Conservation (phyloP, 2,888 invertebrate genomes). For the Geophilus truncorum region DNA sequence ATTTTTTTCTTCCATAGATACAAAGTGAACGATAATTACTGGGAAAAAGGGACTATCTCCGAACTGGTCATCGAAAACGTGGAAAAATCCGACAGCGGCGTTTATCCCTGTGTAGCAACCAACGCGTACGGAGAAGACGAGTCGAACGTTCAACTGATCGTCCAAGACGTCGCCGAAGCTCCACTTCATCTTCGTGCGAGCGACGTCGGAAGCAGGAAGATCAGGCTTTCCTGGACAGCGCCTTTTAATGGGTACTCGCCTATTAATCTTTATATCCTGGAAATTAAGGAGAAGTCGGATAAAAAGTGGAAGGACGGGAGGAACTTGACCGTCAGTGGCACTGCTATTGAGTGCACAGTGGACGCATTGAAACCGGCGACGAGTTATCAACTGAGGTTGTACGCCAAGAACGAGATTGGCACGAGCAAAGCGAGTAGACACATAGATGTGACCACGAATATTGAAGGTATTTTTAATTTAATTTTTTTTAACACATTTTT, state of each 20-base stretch:
- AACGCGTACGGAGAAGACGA: slow-evolving; percentile 58
- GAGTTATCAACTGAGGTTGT: slow-evolving; percentile 63
- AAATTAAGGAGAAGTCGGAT: slow-evolving; percentile 55
- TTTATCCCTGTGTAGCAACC: slow-evolving; percentile 47
- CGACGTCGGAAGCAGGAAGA: slow-evolving; percentile 84
- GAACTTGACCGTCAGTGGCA: slow-evolving; percentile 35
- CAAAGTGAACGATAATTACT: slow-evolving; percentile 59
- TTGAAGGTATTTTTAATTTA: slow-evolving; percentile 34
- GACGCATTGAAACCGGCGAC: slow-evolving; percentile 63
- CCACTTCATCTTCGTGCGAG: slow-evolving; percentile 81
- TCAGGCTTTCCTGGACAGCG: slow-evolving; percentile 85
- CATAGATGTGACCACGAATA: slow-evolving; percentile 44
- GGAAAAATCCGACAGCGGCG: slow-evolving; percentile 46
- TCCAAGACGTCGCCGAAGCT: slow-evolving; percentile 72
- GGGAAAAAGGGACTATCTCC: slow-evolving; percentile 46
- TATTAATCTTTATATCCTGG: slow-evolving; percentile 80
- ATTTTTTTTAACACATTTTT: neutral
- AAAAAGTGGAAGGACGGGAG: slow-evolving; percentile 32
- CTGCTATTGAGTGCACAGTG: slow-evolving; percentile 34
- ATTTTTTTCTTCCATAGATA: slow-evolving; percentile 25
- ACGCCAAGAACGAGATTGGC: slow-evolving; percentile 66
- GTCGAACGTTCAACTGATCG: slow-evolving; percentile 64
- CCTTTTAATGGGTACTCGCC: slow-evolving; percentile 89
- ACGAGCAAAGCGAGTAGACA: slow-evolving; percentile 64
- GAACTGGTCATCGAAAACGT: slow-evolving; percentile 45